Evolutionary conservation across 2,797 vertebrate genomes (phyloP), one percentile per base, ranked within the genome.

Genomic region (Sternotherus odoratus): DNA sequence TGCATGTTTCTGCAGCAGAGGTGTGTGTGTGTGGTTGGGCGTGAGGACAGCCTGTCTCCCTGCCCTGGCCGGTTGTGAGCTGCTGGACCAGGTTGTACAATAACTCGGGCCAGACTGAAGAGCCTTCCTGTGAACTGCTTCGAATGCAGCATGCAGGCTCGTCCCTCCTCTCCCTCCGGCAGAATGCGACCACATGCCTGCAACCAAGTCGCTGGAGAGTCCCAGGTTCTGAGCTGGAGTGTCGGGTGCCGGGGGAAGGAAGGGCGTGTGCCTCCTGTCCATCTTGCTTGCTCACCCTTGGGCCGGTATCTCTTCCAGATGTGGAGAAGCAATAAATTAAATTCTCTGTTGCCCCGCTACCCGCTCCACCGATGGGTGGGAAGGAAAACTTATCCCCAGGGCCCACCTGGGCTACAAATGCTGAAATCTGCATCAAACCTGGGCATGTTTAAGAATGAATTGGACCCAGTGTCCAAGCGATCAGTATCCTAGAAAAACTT

Each of bases 91-190:
- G 56, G 28, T 89, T 84, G 84, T 39, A 53, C 50, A 7, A 2
- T 54, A 30, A 28, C 75, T 94, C 80, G n/a, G 66, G 6, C 46
- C n/a, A 2, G 12, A 43, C 63, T 15, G 53, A 72, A 43, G 16
- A 10, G 8, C 36, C 53, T 80, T 56, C 78, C 78, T 43, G 57
- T 17, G 30, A 60, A 39, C 60, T 49, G 8, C 60, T 7, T 6
- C 30, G 43, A 75, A 56, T 1, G 4, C 56, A 78, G 80, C 77
- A 6, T 51, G n/a, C 0, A 0, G 15, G 1, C 36, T 21, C 16
- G 56, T n/a, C 50, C 85, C 57, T 5, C 81, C 75, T 69, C n/a
- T 21, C 50, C 26, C 0, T 23, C 46, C 16, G 33, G 83, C 53
- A 8, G 12, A n/a, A 9, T 9, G 2, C 39, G 72, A 50, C n/a